Evolutionary conservation across 2,113 vertebrate genomes (phyloP).

Genomic region (Caretta caretta): DNA sequence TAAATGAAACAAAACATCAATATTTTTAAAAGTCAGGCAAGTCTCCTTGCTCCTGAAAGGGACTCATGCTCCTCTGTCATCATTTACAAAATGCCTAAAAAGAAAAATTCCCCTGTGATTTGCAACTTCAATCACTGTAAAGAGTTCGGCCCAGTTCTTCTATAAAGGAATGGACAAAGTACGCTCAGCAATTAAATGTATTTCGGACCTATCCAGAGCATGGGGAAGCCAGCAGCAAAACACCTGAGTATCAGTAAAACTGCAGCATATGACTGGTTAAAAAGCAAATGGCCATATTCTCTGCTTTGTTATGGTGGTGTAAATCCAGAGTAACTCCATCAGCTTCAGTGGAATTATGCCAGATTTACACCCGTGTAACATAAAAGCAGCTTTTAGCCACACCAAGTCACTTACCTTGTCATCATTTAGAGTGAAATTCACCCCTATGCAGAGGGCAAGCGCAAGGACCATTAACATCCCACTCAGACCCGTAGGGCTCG

Average conservation of each 20-base stretch:
- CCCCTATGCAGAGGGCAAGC: not conserved
- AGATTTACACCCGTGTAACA: not conserved
- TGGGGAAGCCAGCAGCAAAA: not conserved
- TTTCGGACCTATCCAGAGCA: not conserved
- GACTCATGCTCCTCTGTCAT: not conserved
- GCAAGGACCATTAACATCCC: not conserved
- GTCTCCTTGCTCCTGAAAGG: not conserved
- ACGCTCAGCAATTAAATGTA: not conserved
- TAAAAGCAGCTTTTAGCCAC: not conserved
- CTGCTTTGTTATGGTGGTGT: not conserved
- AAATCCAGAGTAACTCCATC: not conserved
- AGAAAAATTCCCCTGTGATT: not conserved
- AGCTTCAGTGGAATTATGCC: not conserved
- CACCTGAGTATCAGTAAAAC: not conserved
- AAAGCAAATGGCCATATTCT: not conserved
- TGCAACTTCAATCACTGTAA: not conserved
- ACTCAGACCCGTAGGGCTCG: not conserved
- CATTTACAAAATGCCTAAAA: conserved; percentile 35
- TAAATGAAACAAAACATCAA: conserved; percentile 17
- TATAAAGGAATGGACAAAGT: not conserved
- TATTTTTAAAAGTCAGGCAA: not conserved
- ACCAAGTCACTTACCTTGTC: not conserved
- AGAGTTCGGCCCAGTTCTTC: not conserved
- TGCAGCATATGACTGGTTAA: not conserved
- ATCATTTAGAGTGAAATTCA: not conserved